These are phyloP conservation scores for Cinclus mexicanus DNA, from an alignment of 2,113 vertebrate genomes.

Conservation along the genomic window DNA sequence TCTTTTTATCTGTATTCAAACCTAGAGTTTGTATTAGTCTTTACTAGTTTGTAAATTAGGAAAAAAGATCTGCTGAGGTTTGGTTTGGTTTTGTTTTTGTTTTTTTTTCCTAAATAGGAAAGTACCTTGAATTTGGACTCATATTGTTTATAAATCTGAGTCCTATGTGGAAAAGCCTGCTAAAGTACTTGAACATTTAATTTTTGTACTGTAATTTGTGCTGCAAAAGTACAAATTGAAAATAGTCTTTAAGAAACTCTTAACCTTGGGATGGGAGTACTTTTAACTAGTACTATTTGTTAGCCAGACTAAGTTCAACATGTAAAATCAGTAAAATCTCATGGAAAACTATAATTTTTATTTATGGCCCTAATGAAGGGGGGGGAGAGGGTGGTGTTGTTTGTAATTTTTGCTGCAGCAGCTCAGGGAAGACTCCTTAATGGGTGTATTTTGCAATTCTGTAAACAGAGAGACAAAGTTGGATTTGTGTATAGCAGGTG, in stretches of 20 bases:
- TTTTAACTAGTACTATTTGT: background rate
- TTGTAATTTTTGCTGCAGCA: background rate
- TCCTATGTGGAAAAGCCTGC: background rate
- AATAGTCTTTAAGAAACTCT: background rate
- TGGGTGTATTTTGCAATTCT: background rate
- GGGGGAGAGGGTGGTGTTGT: fast-evolving
- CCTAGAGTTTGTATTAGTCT: background rate
- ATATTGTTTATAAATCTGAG: background rate
- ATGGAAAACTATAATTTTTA: background rate
- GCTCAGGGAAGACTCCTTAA: background rate
- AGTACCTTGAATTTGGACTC: background rate
- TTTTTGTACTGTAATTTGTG: background rate
- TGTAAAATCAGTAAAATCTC: background rate
- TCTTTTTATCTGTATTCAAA: background rate
- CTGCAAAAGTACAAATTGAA: background rate
- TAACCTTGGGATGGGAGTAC: background rate
- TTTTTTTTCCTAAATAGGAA: background rate
- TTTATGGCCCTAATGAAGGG: background rate
- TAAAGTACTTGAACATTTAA: background rate
- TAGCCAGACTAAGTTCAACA: background rate
- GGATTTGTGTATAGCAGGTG: background rate
- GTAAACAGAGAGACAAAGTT: background rate
- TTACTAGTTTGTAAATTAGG: background rate
- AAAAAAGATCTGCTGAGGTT: background rate
- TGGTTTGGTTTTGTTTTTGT: background rate